Percentiles rank a stretch among this genome's conserved stretches.
Conservation (phyloP, 2,113 vertebrate genomes). For the Coryphaenoides rupestris region DNA sequence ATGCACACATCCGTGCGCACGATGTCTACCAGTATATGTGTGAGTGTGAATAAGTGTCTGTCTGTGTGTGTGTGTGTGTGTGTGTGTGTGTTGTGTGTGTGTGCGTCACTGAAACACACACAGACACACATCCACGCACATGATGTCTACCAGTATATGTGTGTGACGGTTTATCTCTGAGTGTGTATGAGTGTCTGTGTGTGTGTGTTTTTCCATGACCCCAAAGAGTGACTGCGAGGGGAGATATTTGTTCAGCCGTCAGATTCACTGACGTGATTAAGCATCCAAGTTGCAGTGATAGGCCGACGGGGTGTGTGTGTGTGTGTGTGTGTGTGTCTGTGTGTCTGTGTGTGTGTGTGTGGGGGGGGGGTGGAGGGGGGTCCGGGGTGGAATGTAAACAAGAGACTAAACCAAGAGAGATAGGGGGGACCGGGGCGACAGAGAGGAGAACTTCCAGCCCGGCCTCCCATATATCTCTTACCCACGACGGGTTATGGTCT, state of each 20-base stretch:
- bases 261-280: constrained; percentile 60
- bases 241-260: constrained; percentile 60
- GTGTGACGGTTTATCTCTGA: constrained; percentile 3
- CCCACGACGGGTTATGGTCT: constrained; percentile 10
- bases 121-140: background rate
- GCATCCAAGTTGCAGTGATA: constrained; percentile 23
- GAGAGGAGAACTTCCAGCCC: constrained; percentile 24
- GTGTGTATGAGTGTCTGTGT: constrained; percentile 7
- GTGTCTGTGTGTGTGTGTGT: too few relatives aligned
- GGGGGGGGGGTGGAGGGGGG: too few relatives aligned
- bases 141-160: too few relatives aligned
- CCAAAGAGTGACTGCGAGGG: constrained; percentile 31
- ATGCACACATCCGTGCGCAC: background rate
- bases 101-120: too few relatives aligned
- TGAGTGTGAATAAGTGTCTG: too few relatives aligned
- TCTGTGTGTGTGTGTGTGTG: too few relatives aligned
- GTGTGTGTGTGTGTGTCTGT: too few relatives aligned
- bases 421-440: background rate
- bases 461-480: background rate
- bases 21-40: too few relatives aligned
- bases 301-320: constrained; percentile 13
- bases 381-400: constrained; percentile 58
- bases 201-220: background rate
- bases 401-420: constrained; percentile 28
- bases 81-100: too few relatives aligned